Evolutionary conservation across 2,888 invertebrate species (phyloP), one percentile per base, ranked within the genome.

Genomic region (Apodemia mormo): DNA sequence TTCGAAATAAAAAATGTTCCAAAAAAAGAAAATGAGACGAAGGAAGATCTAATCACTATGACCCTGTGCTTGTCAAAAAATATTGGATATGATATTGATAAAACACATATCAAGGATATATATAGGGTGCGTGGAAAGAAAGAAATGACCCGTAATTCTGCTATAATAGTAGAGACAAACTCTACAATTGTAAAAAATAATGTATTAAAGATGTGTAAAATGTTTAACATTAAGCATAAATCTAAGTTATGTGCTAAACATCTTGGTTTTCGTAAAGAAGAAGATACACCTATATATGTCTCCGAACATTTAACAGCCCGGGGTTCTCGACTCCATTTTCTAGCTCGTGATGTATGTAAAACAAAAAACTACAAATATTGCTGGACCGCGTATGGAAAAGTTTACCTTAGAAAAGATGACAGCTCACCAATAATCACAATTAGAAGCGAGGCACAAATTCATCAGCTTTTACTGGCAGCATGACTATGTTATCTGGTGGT

Each of bases 191-290:
- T 66, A 2, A 76, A 69, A 56, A 69, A 69, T 12, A 71, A 75
- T 2, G 7, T 76, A 1, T 64, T 77, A 0, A 72, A 73, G 68
- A 72, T 56, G 54, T 64, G 65, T 6, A 76, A 75, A 54, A 30
- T 58, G 1, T 76, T 71, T 67, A 77, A 76, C 64, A 64, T 65
- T 7, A 73, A 70, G 40, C 68, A 75, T 29, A 72, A 74, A 68
- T 67, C 54, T 22, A 73, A 72, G 45, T 30, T 76, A 8, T 67
- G 71, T 10, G 73, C 76, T 9, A 77, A 73, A 65, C 73, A 76
- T 30, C 66, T 75, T 3, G 75, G 75, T 3, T 22, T 73, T 33
- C 66, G 7, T 0, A 67, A 45, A 9, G 10, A 67, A 4, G 71
- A 68, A 64, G 72, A 73, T 45, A 73, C 72, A 1, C 76, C 73